These are phyloP conservation scores for Labia minor DNA, from an alignment of 2,888 invertebrate species.

Conservation along the genomic window DNA sequence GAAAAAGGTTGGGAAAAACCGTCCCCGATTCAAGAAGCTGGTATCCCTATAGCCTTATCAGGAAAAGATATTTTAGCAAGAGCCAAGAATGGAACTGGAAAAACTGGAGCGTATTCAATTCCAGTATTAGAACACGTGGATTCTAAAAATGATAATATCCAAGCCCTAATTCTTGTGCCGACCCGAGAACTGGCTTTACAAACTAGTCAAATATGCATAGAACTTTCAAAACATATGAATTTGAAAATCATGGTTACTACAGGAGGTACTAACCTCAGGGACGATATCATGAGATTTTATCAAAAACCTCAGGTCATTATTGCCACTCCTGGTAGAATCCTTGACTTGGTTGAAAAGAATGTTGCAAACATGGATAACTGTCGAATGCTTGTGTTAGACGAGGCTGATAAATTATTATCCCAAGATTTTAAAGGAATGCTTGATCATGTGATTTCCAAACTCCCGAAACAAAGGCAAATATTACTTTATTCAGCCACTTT, in stretches of 20 bases:
- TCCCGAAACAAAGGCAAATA: conserved; percentile 93
- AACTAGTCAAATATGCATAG: conserved; percentile 98
- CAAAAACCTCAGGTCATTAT: conserved; percentile 98
- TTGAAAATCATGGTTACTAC: conserved; percentile 99
- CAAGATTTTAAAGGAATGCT: conserved; percentile 99
- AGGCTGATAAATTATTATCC: conserved; percentile 96
- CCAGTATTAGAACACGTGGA: conserved; percentile 93
- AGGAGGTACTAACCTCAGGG: conserved; percentile 92
- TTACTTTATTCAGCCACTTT: conserved; percentile 98
- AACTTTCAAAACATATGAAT: conserved; percentile 92
- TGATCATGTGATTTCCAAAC: conserved; percentile 84
- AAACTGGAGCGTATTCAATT: conserved; percentile 98
- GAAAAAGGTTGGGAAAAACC: conserved; percentile 99
- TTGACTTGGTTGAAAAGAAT: conserved; percentile 95
- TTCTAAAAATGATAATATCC: conserved; percentile 80
- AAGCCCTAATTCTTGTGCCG: conserved; percentile 95
- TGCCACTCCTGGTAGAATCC: conserved; percentile 96
- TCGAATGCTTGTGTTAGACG: conserved; percentile 93
- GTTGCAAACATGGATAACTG: conserved; percentile 90
- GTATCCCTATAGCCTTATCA: conserved; percentile 95
- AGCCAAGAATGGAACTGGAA: conserved; percentile 98
- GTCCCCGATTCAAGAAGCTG: conserved; percentile 97
- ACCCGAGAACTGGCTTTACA: conserved; percentile 97
- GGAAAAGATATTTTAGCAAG: conserved; percentile 96
- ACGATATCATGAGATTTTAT: conserved; percentile 98